These are phyloP conservation scores for Rhinolophus sinicus DNA, from an alignment of 2,113 vertebrate genomes.

Conservation along the genomic window DNA sequence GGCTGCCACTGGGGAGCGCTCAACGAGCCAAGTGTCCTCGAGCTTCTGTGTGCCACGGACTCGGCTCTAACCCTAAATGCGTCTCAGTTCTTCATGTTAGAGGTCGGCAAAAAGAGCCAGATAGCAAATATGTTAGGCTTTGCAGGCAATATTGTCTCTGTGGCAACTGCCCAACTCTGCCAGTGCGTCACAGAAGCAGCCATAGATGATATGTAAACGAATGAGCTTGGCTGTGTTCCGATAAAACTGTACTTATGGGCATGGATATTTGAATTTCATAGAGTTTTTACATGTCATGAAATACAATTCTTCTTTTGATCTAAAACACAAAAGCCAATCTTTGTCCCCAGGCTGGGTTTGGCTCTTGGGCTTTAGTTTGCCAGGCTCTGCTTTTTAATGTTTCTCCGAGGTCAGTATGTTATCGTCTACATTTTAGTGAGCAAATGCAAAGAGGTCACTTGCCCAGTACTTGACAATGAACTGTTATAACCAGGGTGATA, in stretches of 20 bases:
- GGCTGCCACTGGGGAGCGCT: neutral
- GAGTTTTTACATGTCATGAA: neutral
- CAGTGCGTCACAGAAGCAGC: neutral
- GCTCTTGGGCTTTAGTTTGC: neutral
- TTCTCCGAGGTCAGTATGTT: neutral
- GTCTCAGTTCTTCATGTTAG: neutral
- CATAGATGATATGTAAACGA: accelerated
- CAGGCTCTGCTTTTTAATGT: neutral
- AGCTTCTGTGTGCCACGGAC: accelerated
- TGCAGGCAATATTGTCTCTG: neutral
- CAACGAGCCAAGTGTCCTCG: neutral
- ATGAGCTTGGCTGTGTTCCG: accelerated
- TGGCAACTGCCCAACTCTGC: neutral
- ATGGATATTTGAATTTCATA: neutral
- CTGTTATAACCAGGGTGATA: no score
- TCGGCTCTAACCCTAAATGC: neutral
- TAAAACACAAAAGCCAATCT: neutral
- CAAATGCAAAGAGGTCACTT: neutral
- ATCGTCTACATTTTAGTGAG: neutral
- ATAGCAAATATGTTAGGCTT: neutral
- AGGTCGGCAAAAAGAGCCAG: neutral
- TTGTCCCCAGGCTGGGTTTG: neutral
- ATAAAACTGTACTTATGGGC: neutral
- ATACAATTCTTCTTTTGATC: neutral
- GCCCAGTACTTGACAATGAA: neutral